Base-by-base conservation (phyloP, 2,797 vertebrate genomes). In the Scyliorhinus canicula region DNA sequence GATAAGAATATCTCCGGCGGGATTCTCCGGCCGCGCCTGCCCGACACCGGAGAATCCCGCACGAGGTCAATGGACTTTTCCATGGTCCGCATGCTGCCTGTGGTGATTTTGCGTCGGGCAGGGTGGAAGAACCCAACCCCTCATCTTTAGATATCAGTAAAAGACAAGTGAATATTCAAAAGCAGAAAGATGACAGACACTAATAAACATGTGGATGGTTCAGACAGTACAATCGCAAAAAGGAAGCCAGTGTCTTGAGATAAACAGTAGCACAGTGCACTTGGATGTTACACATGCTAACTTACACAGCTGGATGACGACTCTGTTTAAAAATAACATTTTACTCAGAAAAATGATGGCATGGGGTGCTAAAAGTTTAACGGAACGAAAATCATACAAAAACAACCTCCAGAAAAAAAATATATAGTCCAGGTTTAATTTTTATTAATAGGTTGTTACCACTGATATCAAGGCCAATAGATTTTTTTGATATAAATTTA, bases 1-100 rank as follows among this genome's bases (percentile, higher is more conserved):
- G 52, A 55, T 86, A 86, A 86, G 28, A 86, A 52, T 86, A 86
- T 31, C 84, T n/a, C n/a, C n/a, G n/a, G n/a, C n/a, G n/a, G n/a
- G n/a, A n/a, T n/a, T n/a, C n/a, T n/a, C n/a, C n/a, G n/a, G n/a
- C n/a, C n/a, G n/a, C n/a, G n/a, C n/a, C n/a, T n/a, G n/a, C n/a
- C n/a, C n/a, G n/a, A n/a, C n/a, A n/a, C n/a, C n/a, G n/a, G n/a
- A n/a, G n/a, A n/a, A n/a, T n/a, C n/a, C n/a, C n/a, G n/a, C n/a
- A n/a, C n/a, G n/a, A n/a, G n/a, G n/a, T n/a, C n/a, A n/a, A n/a
- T n/a, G n/a, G n/a, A n/a, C n/a, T n/a, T n/a, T n/a, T n/a, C n/a
- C n/a, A n/a, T n/a, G n/a, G n/a, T n/a, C n/a, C n/a, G n/a, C n/a
- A n/a, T n/a, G n/a, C n/a, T n/a, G n/a, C n/a, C n/a, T n/a, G n/a